phyloP scores from a whole-genome alignment of 2,888 invertebrate species.

The Flexamia atlantica region DNA sequence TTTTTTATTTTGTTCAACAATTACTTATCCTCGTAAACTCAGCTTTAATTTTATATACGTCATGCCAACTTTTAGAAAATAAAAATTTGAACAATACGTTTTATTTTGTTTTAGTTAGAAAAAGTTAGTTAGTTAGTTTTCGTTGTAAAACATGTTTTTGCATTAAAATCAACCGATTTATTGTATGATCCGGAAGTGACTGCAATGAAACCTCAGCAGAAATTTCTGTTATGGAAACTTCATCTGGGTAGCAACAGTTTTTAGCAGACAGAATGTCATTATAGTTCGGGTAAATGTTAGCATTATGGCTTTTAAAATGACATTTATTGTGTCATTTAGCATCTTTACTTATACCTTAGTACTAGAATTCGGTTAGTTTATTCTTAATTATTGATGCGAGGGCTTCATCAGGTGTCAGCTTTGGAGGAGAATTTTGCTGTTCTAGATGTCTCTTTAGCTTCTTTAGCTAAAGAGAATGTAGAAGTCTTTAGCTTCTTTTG shows the following conservation, averaged over 20 bases:
- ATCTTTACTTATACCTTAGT: not conserved
- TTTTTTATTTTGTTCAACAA: too few species aligned
- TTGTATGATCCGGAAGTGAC: conserved; percentile 11
- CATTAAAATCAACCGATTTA: not conserved
- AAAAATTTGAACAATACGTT: too few species aligned
- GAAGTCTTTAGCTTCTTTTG: conserved; percentile 10
- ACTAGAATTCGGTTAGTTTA: conserved; percentile 7
- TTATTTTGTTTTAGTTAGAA: too few species aligned
- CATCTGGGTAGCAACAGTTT: conserved; percentile 17
- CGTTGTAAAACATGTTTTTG: not conserved
- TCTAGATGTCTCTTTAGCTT: not conserved
- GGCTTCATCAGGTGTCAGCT: conserved; percentile 18
- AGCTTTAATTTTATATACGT: too few species aligned
- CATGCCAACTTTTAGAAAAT: too few species aligned
- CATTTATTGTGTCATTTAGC: too few species aligned
- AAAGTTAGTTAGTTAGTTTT: too few species aligned
- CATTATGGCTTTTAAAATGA: conserved; percentile 29
- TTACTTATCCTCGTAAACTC: too few species aligned
- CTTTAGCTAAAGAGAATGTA: too few species aligned
- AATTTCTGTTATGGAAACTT: not conserved
- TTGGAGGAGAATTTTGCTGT: not conserved
- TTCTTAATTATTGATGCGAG: conserved; percentile 30
- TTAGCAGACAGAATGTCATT: conserved; percentile 9
- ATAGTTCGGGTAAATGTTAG: conserved; percentile 6
- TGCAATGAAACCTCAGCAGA: conserved; percentile 2